phyloP scores from a whole-genome alignment of 2,888 invertebrate genomes.

The Drosophila kambysellisi region DNA sequence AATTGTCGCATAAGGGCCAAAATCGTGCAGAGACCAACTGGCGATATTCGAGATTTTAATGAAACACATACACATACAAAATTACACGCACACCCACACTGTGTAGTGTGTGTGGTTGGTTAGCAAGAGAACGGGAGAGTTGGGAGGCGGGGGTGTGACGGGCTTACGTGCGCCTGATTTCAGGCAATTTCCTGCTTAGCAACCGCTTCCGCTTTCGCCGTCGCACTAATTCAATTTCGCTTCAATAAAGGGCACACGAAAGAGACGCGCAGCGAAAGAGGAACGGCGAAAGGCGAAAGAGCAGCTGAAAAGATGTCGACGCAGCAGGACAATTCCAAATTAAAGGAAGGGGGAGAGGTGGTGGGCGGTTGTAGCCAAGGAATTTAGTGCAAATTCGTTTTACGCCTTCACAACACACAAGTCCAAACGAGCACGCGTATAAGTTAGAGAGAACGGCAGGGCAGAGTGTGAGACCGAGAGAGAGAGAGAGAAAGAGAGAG shows the following conservation, averaged over 20 bases:
- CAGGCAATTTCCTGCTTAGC: conserved; percentile 83
- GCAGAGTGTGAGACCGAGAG: not conserved
- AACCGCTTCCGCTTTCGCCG: conserved; percentile 80
- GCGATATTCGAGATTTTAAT: conserved; percentile 59
- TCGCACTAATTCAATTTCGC: conserved; percentile 79
- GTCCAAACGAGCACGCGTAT: conserved; percentile 16
- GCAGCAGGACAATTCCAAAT: conserved; percentile 33
- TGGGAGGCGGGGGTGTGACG: conserved; percentile 19
- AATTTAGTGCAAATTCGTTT: conserved; percentile 79
- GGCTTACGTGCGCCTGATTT: conserved; percentile 80
- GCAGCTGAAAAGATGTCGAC: conserved; percentile 60
- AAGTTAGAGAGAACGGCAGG: not conserved
- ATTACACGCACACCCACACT: not conserved
- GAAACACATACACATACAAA: conserved; percentile 45
- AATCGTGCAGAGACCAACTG: conserved; percentile 46
- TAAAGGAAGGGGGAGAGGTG: not conserved
- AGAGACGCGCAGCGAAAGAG: conserved; percentile 49
- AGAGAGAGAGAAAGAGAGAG: not conserved
- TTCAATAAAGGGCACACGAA: conserved; percentile 77
- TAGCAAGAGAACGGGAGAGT: not conserved
- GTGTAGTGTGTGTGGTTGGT: conserved; percentile 16
- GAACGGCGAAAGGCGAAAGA: conserved; percentile 30
- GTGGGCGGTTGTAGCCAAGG: conserved; percentile 36
- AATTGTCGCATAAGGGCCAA: conserved; percentile 59
- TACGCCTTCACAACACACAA: conserved; percentile 55